These are phyloP conservation scores for Tetramorium parvispinum DNA, from an alignment of 1,140 invertebrate species.

Conservation along the genomic window DNA sequence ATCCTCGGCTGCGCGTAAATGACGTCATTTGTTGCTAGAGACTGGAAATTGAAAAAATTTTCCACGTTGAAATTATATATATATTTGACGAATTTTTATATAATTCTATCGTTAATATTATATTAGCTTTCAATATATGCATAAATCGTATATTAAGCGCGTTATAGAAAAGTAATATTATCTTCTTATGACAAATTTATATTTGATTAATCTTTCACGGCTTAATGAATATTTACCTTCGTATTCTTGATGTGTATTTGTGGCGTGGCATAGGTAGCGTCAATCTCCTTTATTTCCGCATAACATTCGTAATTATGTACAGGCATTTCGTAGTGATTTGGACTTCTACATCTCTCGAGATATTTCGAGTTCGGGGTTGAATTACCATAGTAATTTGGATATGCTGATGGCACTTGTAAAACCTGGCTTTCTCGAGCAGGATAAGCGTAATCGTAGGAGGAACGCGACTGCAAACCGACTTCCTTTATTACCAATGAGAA, in stretches of 20 bases:
- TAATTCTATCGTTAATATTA: background rate
- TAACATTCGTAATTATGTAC: conserved; percentile 82
- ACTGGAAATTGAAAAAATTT: conserved; percentile 65
- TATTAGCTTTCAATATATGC: too few species aligned
- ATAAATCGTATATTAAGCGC: background rate
- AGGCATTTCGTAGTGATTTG: conserved; percentile 65
- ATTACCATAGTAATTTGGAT: conserved; percentile 81
- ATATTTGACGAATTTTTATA: background rate
- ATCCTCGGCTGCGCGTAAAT: conserved; percentile 70
- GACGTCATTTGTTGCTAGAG: conserved; percentile 45
- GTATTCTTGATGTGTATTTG: conserved; percentile 78
- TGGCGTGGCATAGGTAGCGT: conserved; percentile 78
- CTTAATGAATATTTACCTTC: conserved; percentile 74
- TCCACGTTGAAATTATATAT: background rate
- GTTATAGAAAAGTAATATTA: background rate
- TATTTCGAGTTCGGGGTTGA: conserved; percentile 73
- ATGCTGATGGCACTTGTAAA: conserved; percentile 52
- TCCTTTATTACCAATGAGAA: background rate
- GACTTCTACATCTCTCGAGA: conserved; percentile 37
- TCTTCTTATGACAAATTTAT: background rate
- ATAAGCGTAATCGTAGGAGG: conserved; percentile 80
- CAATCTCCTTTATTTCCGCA: conserved; percentile 81
- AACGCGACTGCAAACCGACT: conserved; percentile 67
- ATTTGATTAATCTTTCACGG: background rate
- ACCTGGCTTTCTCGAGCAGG: conserved; percentile 61